phyloP scores from a whole-genome alignment of 2,113 vertebrate species.

The Solea solea region DNA sequence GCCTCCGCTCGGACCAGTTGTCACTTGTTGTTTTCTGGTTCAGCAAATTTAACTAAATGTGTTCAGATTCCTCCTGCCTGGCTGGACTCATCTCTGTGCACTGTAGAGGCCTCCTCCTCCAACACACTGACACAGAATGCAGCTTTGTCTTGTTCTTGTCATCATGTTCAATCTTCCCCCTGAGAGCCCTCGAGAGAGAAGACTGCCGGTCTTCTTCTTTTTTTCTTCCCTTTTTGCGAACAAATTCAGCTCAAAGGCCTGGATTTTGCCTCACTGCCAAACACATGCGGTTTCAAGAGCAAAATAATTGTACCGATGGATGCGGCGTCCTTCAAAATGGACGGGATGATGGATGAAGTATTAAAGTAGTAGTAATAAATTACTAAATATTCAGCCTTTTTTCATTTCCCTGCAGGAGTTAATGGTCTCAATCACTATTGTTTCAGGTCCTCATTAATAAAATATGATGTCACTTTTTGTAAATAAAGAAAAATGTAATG shows the following conservation, averaged over 20 bases:
- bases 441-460: too few relatives aligned
- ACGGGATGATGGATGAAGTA: slow-evolving; percentile 43
- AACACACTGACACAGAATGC: slow-evolving; percentile 1
- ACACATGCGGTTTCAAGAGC: not conserved
- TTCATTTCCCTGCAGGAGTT: too few relatives aligned
- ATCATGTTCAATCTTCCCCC: slow-evolving; percentile 16
- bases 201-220: not conserved
- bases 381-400: too few relatives aligned
- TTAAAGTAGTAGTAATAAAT: too few relatives aligned
- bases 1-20: slow-evolving; percentile 22
- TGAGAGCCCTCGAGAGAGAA: not conserved
- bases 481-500: too few relatives aligned
- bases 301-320: slow-evolving; percentile 24
- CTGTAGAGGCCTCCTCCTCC: not conserved
- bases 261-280: slow-evolving; percentile 2
- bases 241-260: slow-evolving; percentile 2
- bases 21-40: slow-evolving; percentile 23
- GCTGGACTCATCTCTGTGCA: not conserved
- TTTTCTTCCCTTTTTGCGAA: not conserved
- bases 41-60: not conserved
- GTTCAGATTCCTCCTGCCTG: not conserved
- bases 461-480: too few relatives aligned
- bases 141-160: slow-evolving; percentile 31
- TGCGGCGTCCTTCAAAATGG: slow-evolving; percentile 32
- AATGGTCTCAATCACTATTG: too few relatives aligned